Evolutionary conservation across 2,888 invertebrate species (phyloP), one percentile per base, ranked within the genome.

Genomic region (Itoplectis maculator): DNA sequence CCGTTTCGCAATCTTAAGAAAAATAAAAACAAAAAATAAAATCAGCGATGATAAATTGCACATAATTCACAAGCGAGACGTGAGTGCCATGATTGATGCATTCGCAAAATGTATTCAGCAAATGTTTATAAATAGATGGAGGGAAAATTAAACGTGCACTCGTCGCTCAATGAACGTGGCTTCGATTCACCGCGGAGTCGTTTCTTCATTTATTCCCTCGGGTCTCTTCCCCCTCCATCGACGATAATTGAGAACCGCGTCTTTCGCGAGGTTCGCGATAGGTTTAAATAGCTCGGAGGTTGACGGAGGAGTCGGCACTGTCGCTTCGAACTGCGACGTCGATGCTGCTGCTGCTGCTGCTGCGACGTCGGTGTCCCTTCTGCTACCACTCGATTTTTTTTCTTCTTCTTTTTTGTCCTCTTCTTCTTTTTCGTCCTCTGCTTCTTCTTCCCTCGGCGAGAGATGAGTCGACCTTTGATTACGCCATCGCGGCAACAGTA

Each of bases 401-500:
- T n/a, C n/a, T n/a, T 49, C 23, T 61, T 68, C 37, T 69, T 68
- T 47, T 54, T 77, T 29, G 42, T 37, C 47, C 45, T 47, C 40
- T 13, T 11, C 61, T 18, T 68, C 7, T 37, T 69, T 37, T 66
- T 61, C 15, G 6, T 51, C 18, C 59, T 61, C 51, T 47, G 18
- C 20, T 61, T 42, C 49, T 56, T 45, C 54, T 70, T 63, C 49
- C 59, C 76, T 68, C 20, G 47, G 47, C 63, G 66, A 79, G 81
- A 85, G 85, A 85, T 85, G 85, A 85, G 85, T 78, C 85, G 85
- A 85, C 85, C 85, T 85, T 85, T 85, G 84, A 83, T 85, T 85
- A 78, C 82, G 85, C 74, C 68, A 85, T 77, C 82, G 73, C 49
- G 76, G 47, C 76, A 45, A 65, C 45, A 42, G 65, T 85, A 81